phyloP scores from a whole-genome alignment of 2,113 vertebrate genomes.

The Pseudorectes ferrugineus region DNA sequence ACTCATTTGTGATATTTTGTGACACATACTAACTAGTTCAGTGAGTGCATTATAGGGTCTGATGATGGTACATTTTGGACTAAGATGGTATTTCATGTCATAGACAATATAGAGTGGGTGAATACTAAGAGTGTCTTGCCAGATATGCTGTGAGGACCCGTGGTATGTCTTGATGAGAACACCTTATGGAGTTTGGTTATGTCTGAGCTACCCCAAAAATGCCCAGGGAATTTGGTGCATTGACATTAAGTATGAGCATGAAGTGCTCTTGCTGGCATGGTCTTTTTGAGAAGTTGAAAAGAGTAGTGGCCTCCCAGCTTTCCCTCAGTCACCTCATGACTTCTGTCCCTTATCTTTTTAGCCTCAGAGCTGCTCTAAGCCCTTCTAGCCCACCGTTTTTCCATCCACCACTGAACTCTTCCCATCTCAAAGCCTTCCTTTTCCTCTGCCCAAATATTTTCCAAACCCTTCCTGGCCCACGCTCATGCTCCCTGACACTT shows the following conservation, averaged over 20 bases:
- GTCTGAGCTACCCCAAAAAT: neutral
- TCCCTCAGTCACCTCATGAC: neutral
- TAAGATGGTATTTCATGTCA: neutral
- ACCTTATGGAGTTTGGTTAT: neutral
- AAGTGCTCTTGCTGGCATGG: neutral
- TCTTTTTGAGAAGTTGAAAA: neutral
- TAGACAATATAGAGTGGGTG: neutral
- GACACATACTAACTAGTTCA: neutral
- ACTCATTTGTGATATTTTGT: neutral
- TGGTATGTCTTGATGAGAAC: neutral
- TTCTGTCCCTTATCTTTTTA: neutral
- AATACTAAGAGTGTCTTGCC: neutral
- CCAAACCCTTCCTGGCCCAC: neutral
- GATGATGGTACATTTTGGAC: neutral
- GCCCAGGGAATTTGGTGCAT: neutral
- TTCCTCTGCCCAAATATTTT: neutral
- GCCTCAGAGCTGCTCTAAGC: neutral
- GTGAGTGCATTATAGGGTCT: neutral
- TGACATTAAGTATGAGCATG: neutral
- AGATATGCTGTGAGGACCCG: neutral
- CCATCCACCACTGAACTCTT: neutral
- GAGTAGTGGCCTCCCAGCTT: neutral
- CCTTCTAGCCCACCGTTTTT: neutral
- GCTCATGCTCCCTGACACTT: neutral
- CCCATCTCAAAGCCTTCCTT: neutral